Evolutionary conservation across 2,888 invertebrate genomes (phyloP).

Genomic region (Leptinotarsa haldemani): DNA sequence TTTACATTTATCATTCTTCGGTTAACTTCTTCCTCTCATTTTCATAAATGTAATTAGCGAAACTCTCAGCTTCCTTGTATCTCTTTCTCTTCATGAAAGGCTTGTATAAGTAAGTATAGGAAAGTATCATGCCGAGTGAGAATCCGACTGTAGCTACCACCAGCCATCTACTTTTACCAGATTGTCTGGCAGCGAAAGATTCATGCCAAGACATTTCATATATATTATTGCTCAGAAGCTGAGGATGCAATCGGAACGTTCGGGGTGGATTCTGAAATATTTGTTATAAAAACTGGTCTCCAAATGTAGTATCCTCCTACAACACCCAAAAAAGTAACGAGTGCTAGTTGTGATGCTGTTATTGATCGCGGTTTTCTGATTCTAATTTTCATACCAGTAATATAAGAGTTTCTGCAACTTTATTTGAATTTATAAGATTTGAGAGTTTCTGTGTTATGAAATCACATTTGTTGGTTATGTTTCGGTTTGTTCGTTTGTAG

Average conservation of each 20-base stretch:
- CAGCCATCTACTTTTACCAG: conserved; percentile 52
- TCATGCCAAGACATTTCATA: conserved; percentile 36
- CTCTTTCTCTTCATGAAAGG: conserved; percentile 49
- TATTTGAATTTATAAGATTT: too few species aligned
- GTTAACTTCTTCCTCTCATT: conserved; percentile 26
- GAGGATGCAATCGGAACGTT: too few species aligned
- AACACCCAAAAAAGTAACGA: conserved; percentile 59
- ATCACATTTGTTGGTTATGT: background rate
- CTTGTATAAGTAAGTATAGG: conserved; percentile 46
- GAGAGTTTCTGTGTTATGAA: too few species aligned
- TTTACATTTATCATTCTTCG: background rate
- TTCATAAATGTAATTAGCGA: conserved; percentile 44
- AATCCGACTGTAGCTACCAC: conserved; percentile 49
- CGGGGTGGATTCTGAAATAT: background rate
- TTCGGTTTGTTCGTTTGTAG: background rate
- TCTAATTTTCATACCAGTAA: conserved; percentile 55
- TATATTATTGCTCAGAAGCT: background rate
- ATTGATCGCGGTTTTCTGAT: conserved; percentile 59
- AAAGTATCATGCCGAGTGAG: conserved; percentile 38
- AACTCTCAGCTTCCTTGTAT: conserved; percentile 34
- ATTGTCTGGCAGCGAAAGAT: conserved; percentile 41
- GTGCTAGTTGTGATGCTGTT: conserved; percentile 56
- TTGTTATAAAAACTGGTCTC: conserved; percentile 59
- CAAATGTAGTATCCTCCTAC: conserved; percentile 64
- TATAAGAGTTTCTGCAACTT: background rate